Base-by-base conservation (phyloP, 2,797 vertebrate genomes). In the Hyperoplus lanceolatus region DNA sequence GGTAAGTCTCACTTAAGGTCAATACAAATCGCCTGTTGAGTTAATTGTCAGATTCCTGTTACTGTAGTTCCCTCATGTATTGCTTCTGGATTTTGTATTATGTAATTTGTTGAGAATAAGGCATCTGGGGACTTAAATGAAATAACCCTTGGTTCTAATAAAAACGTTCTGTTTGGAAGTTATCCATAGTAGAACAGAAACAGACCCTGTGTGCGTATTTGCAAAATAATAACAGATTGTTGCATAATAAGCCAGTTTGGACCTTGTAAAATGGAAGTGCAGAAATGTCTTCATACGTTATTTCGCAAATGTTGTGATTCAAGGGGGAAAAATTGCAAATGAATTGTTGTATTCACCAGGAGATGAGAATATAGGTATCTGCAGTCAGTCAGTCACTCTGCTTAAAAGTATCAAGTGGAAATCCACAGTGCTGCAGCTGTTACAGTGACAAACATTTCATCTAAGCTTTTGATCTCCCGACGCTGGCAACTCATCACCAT, bases 401-500 rank as follows among this genome's bases (percentile, higher is more conserved):
- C 70, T 78, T 80, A 42, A 68, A 75, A 59, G 81, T 50, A 73
- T 76, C 57, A 59, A 76, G 82, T 85, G 70, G 78, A 83, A 84
- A 88, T 82, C 82, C 74, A 72, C 61, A 5, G 71, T 15, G 43
- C 58, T 82, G 75, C 85, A 90, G 91, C 90, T 89, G 89, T 74
- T 80, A 84, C 6, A 49, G 82, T 75, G 90, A 78, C 77, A 91
- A 88, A 86, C 77, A 82, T 89, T 83, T 85, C 60, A 76, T 84
- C 66, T 87, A 79, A 89, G 89, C 84, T 85, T 88, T 86, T 88
- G 87, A 92, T 90, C 83, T 76, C 70, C 70, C 14, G 4, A 50
- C 4, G 59, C 56, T 73, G 85, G 81, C 75, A 83, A 60, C 69
- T 80, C 81, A 56, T 87, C 84, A 73, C 73, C 78, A 76, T 89